Percentiles rank a stretch among this genome's conserved stretches.
Evolutionary conservation across 2,888 invertebrate genomes (phyloP).

Genomic region (Andricus quercusramuli): DNA sequence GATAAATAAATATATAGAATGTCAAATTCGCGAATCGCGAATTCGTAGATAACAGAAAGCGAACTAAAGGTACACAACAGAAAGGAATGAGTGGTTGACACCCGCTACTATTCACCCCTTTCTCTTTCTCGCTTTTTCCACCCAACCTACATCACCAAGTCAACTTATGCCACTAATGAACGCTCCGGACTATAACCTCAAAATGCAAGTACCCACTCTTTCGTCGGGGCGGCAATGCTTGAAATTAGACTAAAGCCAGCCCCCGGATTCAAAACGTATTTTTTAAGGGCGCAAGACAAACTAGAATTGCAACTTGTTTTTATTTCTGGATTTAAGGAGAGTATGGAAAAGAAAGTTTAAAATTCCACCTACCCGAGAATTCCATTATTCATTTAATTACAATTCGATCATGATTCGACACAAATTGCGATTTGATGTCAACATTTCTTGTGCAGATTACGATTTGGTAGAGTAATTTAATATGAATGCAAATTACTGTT

Average conservation of each 20-base stretch:
- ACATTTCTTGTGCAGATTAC: neutral
- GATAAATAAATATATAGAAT: neutral
- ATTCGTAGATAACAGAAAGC: neutral
- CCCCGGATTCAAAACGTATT: slow-evolving; percentile 31
- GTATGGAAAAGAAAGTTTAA: neutral
- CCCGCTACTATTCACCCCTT: slow-evolving; percentile 25
- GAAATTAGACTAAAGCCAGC: slow-evolving; percentile 28
- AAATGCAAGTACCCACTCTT: slow-evolving; percentile 68
- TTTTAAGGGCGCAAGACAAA: slow-evolving; percentile 28
- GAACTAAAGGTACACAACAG: neutral
- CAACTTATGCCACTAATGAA: slow-evolving; percentile 74
- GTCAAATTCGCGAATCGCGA: neutral
- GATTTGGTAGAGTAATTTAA: neutral
- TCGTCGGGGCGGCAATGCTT: slow-evolving; percentile 51
- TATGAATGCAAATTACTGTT: neutral
- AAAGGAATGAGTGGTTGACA: slow-evolving; percentile 26
- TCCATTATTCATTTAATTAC: neutral
- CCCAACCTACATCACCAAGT: slow-evolving; percentile 60
- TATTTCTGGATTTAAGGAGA: neutral
- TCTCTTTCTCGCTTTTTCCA: slow-evolving; percentile 40
- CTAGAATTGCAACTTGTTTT: slow-evolving; percentile 6
- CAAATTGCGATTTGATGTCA: neutral
- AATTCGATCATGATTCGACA: neutral
- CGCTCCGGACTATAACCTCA: slow-evolving; percentile 69
- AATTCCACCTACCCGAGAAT: neutral